Conservation (phyloP, 2,797 vertebrate genomes). For the Iguana delicatissima region DNA sequence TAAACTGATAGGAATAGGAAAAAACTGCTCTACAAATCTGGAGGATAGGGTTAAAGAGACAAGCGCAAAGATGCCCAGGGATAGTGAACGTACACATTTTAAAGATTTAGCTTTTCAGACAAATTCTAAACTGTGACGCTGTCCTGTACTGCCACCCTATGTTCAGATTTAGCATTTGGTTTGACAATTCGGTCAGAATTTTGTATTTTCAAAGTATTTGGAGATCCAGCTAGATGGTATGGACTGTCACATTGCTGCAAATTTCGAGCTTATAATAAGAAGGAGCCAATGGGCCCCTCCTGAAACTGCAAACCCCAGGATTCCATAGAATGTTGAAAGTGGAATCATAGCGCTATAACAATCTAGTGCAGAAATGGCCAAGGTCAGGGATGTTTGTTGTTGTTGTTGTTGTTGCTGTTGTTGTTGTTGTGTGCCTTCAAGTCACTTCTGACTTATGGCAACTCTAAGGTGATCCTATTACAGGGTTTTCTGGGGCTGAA, state of each 20-base stretch:
- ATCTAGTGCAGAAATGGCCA: too few relatives aligned
- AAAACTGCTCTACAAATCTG: background rate
- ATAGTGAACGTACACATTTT: rapidly evolving
- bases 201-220: background rate
- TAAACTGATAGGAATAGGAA: background rate
- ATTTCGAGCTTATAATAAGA: background rate
- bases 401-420: too few relatives aligned
- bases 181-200: background rate
- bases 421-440: too few relatives aligned
- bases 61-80: rapidly evolving
- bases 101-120: rapidly evolving
- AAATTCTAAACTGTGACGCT: background rate
- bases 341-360: too few relatives aligned
- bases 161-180: constrained; percentile 11
- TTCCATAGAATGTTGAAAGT: too few relatives aligned
- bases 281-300: too few relatives aligned
- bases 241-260: too few relatives aligned
- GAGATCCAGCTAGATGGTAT: background rate
- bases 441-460: too few relatives aligned
- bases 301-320: too few relatives aligned
- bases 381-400: too few relatives aligned
- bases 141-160: constrained; percentile 63
- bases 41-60: background rate
- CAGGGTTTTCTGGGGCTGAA: too few relatives aligned
- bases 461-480: too few relatives aligned